Conservation (phyloP, 2,113 vertebrate species). For the Setophaga coronata region DNA sequence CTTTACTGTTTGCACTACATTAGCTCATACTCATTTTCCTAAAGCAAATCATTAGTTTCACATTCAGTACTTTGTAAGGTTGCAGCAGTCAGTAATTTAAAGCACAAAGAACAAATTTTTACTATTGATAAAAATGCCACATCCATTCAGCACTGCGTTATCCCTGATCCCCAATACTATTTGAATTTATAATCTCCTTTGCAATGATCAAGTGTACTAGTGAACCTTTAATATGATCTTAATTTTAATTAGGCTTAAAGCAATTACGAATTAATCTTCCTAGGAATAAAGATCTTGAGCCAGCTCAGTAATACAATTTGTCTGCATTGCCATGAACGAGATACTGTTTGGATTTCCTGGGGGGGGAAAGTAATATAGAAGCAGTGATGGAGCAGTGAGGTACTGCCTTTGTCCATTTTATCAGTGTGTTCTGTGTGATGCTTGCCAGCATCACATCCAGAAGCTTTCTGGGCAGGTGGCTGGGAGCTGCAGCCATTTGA, state of each 20-base stretch:
- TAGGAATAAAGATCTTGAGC: constrained; percentile 27
- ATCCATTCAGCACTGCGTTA: not conserved
- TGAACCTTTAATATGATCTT: constrained; percentile 47
- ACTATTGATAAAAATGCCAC: not conserved
- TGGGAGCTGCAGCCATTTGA: not conserved
- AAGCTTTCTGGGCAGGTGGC: not conserved
- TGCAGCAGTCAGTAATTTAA: not conserved
- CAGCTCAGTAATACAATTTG: not conserved
- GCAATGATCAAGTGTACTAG: constrained; percentile 14
- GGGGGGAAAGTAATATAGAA: not conserved
- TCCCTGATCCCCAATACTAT: not conserved
- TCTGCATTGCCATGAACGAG: not conserved
- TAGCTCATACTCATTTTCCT: not conserved
- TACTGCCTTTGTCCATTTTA: not conserved
- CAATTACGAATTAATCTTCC: constrained; percentile 56
- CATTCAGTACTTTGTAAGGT: not conserved
- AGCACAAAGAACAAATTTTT: constrained; percentile 4
- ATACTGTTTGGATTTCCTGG: not conserved
- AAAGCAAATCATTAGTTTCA: not conserved
- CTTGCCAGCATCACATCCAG: not conserved
- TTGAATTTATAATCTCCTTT: constrained; percentile 40
- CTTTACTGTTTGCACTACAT: not conserved
- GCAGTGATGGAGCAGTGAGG: not conserved
- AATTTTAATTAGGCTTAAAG: constrained; percentile 67
- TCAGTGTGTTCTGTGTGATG: not conserved